These are phyloP conservation scores for Oligia strigilis DNA, from an alignment of 2,888 invertebrate species.

Conservation along the genomic window DNA sequence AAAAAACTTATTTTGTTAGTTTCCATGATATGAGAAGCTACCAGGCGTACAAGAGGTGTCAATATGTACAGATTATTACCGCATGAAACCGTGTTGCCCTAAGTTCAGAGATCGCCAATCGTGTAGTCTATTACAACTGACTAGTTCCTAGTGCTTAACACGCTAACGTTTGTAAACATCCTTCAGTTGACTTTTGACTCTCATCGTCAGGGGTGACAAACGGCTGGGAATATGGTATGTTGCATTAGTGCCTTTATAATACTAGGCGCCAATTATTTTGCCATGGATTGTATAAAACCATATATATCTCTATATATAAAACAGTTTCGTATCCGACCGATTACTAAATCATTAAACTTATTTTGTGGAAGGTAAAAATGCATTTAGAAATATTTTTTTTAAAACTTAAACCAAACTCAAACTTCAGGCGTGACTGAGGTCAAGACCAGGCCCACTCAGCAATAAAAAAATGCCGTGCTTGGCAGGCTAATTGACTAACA, in stretches of 20 bases:
- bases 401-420: background rate
- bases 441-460: background rate
- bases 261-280: background rate
- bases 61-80: slow-evolving; percentile 30
- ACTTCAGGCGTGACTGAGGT: background rate
- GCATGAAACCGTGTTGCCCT: slow-evolving; percentile 21
- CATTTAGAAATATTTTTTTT: background rate
- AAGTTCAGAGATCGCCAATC: slow-evolving; percentile 64
- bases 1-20: background rate
- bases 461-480: no score
- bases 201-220: slow-evolving; percentile 38
- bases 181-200: slow-evolving; percentile 57
- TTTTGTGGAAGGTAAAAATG: background rate
- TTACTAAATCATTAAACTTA: background rate
- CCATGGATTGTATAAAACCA: background rate
- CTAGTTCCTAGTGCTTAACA: slow-evolving; percentile 60
- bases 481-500: background rate
- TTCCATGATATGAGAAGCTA: background rate
- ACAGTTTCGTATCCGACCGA: background rate
- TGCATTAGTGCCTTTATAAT: background rate
- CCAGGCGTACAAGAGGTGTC: background rate
- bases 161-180: slow-evolving; percentile 48
- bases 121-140: slow-evolving; percentile 58
- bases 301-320: no score
- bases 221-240: slow-evolving; percentile 21